Conservation (phyloP, 2,113 vertebrate species). For the Serilophus lunatus region DNA sequence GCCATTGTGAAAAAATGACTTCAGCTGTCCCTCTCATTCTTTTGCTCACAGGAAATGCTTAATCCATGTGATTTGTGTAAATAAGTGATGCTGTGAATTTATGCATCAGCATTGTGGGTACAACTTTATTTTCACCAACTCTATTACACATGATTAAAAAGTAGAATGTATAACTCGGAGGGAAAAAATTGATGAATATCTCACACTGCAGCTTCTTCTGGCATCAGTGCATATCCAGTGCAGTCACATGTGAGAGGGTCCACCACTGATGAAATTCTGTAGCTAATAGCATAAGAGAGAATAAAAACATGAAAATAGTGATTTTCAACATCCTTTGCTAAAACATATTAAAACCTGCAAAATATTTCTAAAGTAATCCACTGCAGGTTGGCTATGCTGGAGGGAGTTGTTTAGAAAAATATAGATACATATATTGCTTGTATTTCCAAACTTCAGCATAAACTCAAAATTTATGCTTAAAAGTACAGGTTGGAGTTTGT, state of each 20-base stretch:
- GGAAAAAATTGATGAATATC: accelerated
- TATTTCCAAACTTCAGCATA: background rate
- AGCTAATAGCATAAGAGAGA: background rate
- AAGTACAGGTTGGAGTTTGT: background rate
- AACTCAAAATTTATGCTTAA: background rate
- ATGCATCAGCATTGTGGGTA: background rate
- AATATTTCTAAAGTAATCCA: background rate
- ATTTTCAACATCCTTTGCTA: background rate
- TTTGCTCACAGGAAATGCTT: background rate
- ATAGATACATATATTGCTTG: background rate
- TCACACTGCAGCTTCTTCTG: background rate
- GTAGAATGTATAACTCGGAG: background rate
- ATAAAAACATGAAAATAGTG: background rate
- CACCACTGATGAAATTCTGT: background rate
- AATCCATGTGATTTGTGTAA: background rate
- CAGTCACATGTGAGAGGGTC: background rate
- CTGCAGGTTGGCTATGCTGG: background rate
- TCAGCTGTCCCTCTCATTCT: background rate
- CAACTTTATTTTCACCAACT: background rate
- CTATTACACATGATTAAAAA: background rate
- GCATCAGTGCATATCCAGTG: background rate
- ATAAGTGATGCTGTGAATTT: background rate
- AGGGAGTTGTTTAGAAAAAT: background rate
- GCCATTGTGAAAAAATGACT: background rate
- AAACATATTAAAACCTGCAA: background rate